These are phyloP conservation scores for Drosophila crucigera DNA, from an alignment of 2,888 invertebrate species.

Conservation along the genomic window DNA sequence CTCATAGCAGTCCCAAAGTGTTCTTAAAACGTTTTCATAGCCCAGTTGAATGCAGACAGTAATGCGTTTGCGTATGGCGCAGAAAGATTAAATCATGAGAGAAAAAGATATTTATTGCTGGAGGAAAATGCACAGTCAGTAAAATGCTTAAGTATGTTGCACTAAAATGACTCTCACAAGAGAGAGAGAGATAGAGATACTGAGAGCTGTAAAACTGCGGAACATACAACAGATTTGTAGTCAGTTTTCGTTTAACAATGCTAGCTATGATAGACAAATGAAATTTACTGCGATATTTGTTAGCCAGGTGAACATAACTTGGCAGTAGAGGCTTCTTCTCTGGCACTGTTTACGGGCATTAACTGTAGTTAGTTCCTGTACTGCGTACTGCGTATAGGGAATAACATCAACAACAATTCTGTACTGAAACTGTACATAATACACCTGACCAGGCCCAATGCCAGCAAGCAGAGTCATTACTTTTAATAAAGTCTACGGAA, in stretches of 20 bases:
- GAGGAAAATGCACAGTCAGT: neutral
- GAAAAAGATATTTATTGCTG: neutral
- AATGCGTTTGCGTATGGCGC: neutral
- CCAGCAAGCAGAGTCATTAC: constrained; percentile 67
- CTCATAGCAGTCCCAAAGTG: neutral
- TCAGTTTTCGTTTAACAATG: neutral
- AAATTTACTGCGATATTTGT: neutral
- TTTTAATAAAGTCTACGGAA: constrained; percentile 67
- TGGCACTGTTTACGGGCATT: constrained; percentile 25
- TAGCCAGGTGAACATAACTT: neutral
- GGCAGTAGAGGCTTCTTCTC: neutral
- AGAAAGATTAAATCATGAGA: neutral
- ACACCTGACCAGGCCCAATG: constrained; percentile 19
- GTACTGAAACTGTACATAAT: constrained; percentile 10
- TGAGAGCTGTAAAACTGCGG: neutral
- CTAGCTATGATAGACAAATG: neutral
- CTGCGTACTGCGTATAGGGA: neutral
- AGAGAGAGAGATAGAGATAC: neutral
- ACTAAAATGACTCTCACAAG: neutral
- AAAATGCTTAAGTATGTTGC: neutral
- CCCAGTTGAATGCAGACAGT: neutral
- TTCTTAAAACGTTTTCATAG: constrained; percentile 2
- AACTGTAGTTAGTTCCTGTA: constrained; percentile 9
- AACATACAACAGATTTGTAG: neutral
- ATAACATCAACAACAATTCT: constrained; percentile 29